Conservation (phyloP, 64 coral and sea anemone species). For the Trachythela sp. region DNA sequence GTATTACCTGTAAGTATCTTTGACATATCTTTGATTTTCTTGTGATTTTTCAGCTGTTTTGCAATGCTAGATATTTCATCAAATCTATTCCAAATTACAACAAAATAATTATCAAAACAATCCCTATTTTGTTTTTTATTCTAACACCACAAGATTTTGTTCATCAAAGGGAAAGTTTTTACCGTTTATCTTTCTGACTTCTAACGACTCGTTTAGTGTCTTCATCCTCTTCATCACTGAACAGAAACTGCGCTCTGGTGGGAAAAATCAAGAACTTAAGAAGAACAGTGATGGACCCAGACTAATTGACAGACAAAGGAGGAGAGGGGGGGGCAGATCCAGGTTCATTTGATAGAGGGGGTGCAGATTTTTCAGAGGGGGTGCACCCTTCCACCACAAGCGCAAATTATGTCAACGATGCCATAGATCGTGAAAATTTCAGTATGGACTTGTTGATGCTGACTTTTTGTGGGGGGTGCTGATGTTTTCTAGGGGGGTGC, state of each 20-base stretch:
- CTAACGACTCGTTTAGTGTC: constrained; percentile 91
- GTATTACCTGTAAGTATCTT: constrained; percentile 70
- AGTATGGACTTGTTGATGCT: too few species aligned
- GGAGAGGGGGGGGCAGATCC: too few species aligned
- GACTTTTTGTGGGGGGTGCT: too few species aligned
- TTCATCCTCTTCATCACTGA: constrained; percentile 95
- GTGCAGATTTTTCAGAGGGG: too few species aligned
- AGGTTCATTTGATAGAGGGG: too few species aligned
- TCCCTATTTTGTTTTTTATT: background rate
- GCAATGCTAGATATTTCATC: constrained; percentile 75
- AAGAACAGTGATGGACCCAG: too few species aligned
- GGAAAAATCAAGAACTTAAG: background rate
- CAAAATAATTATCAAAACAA: background rate
- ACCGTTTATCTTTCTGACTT: constrained; percentile 95
- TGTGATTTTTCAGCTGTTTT: constrained; percentile 91
- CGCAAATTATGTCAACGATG: too few species aligned
- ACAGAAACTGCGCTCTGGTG: constrained; percentile 59
- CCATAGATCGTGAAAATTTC: too few species aligned
- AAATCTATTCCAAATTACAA: constrained; percentile 38
- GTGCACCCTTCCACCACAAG: too few species aligned
- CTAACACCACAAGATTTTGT: background rate
- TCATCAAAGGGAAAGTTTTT: background rate
- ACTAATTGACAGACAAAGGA: too few species aligned
- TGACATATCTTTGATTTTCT: constrained; percentile 96
- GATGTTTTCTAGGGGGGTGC: too few species aligned